Conservation (phyloP, 2,797 vertebrate species). For the Paguma larvata region DNA sequence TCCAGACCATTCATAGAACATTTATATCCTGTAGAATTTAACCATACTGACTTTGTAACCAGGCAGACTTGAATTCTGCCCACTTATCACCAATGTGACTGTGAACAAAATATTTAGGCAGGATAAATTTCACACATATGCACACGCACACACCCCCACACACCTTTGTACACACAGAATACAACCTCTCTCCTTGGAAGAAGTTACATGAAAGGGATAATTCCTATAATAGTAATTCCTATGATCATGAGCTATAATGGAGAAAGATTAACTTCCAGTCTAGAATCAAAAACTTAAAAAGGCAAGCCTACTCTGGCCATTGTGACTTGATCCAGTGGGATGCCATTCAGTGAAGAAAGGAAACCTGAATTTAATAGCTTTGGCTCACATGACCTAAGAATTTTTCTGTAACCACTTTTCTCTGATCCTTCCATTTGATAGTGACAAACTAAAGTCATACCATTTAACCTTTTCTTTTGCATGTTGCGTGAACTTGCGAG, state of each 20-base stretch:
- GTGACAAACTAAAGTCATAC: conserved; percentile 29
- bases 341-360: background rate
- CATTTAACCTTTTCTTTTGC: conserved; percentile 66
- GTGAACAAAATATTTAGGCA: background rate
- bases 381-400: background rate
- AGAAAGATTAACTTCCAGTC: background rate
- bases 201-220: background rate
- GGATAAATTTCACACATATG: background rate
- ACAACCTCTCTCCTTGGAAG: background rate
- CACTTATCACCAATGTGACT: background rate
- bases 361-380: background rate
- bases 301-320: background rate
- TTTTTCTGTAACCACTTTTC: background rate
- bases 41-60: background rate
- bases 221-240: background rate
- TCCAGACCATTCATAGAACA: background rate
- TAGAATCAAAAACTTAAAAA: background rate
- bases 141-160: background rate
- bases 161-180: background rate
- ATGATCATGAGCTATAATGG: background rate
- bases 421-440: background rate
- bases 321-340: background rate
- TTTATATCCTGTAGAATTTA: background rate
- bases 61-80: background rate
- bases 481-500: conserved; percentile 64